These are phyloP conservation scores for Darevskia mixta DNA, from an alignment of 2,797 vertebrate genomes.

Conservation along the genomic window DNA sequence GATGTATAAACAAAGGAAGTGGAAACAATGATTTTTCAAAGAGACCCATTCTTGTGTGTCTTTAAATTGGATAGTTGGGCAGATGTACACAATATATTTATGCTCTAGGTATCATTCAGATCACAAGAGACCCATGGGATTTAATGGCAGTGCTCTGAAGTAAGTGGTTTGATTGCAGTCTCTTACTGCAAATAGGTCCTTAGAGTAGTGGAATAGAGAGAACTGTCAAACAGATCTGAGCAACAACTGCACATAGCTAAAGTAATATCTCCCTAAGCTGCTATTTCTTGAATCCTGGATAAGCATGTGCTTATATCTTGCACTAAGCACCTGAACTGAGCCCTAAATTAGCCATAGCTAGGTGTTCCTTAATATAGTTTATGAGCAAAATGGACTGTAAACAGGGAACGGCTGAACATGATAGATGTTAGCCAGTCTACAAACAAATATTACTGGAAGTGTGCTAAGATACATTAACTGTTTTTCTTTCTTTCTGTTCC, in stretches of 20 bases:
- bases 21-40: background rate
- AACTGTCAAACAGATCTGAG: constrained; percentile 19
- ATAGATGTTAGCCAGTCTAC: background rate
- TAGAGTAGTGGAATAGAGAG: constrained; percentile 15
- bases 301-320: background rate
- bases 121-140: background rate
- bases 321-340: background rate
- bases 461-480: background rate
- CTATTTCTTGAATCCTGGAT: background rate
- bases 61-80: constrained; percentile 25
- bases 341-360: background rate
- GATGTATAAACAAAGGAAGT: background rate
- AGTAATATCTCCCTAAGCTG: constrained; percentile 1
- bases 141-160: background rate
- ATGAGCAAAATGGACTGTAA: background rate
- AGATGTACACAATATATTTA: background rate
- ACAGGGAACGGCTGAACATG: background rate
- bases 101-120: background rate
- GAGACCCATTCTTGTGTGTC: background rate
- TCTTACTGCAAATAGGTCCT: constrained; percentile 31
- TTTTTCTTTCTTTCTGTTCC: background rate
- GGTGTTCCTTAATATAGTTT: background rate
- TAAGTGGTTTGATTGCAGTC: constrained; percentile 15
- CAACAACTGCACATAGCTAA: background rate
- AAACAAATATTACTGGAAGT: background rate